Base-by-base conservation (phyloP, 2,888 invertebrate species). In the Gastracanthus pulcherrimus region DNA sequence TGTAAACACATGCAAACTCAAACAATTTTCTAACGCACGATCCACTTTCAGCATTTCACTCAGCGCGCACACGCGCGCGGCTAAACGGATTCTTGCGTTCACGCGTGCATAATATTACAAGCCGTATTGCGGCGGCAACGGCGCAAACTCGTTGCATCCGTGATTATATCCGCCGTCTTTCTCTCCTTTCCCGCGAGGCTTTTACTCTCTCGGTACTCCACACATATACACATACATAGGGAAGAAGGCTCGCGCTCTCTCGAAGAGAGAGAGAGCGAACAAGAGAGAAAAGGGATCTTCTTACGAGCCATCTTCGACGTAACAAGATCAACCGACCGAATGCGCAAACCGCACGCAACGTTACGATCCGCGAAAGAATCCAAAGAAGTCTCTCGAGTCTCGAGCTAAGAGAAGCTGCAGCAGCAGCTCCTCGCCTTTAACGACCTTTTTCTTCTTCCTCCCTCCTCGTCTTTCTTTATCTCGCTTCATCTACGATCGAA, bases 341-440 rank as follows among this genome's bases (percentile, higher is more conserved):
- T 72, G 72, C 67, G 81, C 19, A 81, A 81, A 81, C 77, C 81
- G 77, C 81, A 77, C 81, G 81, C 77, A 77, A 70, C 72, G 81
- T 77, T 81, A 72, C 76, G 67, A 81, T 77, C 72, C 51, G 64
- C n/a, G 55, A 77, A 81, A 70, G 81, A 77, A 81, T 81, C 77
- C 81, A 77, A 81, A 78, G 81, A 81, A 81, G 81, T 77, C 66
- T 31, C 38, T 45, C 38, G 45, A n/a, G n/a, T n/a, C 16, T 7
- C n/a, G 64, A n/a, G 31, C n/a, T n/a, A n/a, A n/a, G n/a, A n/a
- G n/a, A n/a, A n/a, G n/a, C n/a, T n/a, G n/a, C n/a, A n/a, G n/a
- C n/a, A n/a, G n/a, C 38, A 29, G 66, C 72, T 79, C 55, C 75
- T 76, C 70, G 80, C 69, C 71, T 80, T 80, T 81, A 81, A 81